These are phyloP conservation scores for Leptobrachium ailaonicum DNA, from an alignment of 2,113 vertebrate species.

Conservation along the genomic window DNA sequence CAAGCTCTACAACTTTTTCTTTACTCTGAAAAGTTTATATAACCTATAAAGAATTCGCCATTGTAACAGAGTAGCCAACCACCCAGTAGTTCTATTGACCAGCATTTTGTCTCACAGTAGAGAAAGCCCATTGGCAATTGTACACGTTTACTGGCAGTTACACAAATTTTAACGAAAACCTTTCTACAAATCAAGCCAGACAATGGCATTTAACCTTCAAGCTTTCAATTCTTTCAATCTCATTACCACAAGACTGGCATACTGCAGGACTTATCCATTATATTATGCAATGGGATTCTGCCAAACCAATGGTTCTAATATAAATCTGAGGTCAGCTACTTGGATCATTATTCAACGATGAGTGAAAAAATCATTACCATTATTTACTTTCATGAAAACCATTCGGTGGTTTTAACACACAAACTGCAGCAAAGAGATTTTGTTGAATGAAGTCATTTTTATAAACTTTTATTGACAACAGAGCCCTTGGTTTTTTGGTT, in stretches of 20 bases:
- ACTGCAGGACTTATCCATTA: constrained; percentile 36
- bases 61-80: constrained; percentile 26
- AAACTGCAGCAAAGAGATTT: too few species aligned
- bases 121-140: constrained; percentile 9
- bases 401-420: not conserved
- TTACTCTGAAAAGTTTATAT: too few species aligned
- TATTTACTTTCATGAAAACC: constrained; percentile 12
- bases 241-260: constrained; percentile 43
- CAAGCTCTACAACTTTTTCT: not conserved
- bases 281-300: constrained; percentile 37
- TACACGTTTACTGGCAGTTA: constrained; percentile 30
- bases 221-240: constrained; percentile 42
- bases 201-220: constrained; percentile 46
- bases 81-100: constrained; percentile 12
- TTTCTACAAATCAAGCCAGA: constrained; percentile 34
- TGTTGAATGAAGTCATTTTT: too few species aligned
- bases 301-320: constrained; percentile 38
- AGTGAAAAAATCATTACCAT: constrained; percentile 21
- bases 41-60: too few species aligned
- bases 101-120: constrained; percentile 18
- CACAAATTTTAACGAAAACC: constrained; percentile 41
- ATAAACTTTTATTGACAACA: too few species aligned
- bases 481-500: too few species aligned
- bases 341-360: constrained; percentile 35
- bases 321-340: constrained; percentile 22